Evolutionary conservation across 2,113 vertebrate species (phyloP).

Genomic region (Gobio gobio): DNA sequence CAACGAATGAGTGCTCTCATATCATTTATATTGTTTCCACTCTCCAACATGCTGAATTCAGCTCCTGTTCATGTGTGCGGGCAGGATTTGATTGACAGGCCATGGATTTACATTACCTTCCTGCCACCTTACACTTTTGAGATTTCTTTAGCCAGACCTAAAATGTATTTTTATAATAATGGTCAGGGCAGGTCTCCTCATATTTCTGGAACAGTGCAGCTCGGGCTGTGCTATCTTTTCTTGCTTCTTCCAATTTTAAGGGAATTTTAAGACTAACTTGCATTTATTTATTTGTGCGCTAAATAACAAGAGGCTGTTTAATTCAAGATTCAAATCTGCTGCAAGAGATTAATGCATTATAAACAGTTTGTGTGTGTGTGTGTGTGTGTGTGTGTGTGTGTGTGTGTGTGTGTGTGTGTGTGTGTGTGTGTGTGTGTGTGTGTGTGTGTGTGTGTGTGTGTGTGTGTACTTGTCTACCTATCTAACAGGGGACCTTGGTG

Average conservation of each 20-base stretch:
- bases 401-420: neutral
- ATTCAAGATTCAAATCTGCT: neutral
- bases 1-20: neutral
- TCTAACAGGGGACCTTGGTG: too few relatives aligned
- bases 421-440: neutral
- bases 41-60: constrained; percentile 7
- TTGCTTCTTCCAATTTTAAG: neutral
- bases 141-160: neutral
- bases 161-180: neutral
- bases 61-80: too few relatives aligned
- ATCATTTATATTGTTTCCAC: constrained; percentile 1
- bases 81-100: neutral
- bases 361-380: neutral
- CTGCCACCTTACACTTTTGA: neutral
- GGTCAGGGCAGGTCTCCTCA: neutral
- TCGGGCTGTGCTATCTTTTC: neutral
- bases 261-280: neutral
- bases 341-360: neutral
- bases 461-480: too few relatives aligned
- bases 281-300: neutral
- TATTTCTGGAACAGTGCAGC: neutral
- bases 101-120: neutral
- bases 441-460: neutral
- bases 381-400: too few relatives aligned
- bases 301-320: neutral